phyloP scores from a whole-genome alignment of 2,888 invertebrate species.

The Alentia gelatinosa region DNA sequence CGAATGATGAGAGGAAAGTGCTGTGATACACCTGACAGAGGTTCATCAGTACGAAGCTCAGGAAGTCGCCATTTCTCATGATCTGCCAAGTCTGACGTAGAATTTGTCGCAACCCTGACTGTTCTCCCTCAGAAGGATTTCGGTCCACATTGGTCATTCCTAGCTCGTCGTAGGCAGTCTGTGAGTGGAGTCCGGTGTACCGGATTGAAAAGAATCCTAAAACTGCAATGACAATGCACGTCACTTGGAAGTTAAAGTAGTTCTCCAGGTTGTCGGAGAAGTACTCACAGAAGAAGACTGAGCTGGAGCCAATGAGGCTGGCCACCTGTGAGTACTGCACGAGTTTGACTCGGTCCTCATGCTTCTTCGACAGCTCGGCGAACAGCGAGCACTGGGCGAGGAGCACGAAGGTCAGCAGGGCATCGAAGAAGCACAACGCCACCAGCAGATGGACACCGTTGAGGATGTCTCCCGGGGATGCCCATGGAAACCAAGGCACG shows the following conservation, averaged over 20 bases:
- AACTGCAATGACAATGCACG: constrained; percentile 72
- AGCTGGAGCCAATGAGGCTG: constrained; percentile 69
- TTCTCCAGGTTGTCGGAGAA: constrained; percentile 76
- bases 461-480: constrained; percentile 70
- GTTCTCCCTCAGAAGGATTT: not conserved
- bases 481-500: constrained; percentile 80
- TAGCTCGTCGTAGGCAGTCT: constrained; percentile 71
- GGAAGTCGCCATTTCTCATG: constrained; percentile 70
- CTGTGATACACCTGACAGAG: constrained; percentile 74
- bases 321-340: constrained; percentile 76
- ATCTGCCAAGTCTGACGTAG: constrained; percentile 70
- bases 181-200: constrained; percentile 72
- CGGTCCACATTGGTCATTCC: not conserved
- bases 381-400: constrained; percentile 80
- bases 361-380: constrained; percentile 77
- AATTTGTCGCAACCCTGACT: constrained; percentile 59
- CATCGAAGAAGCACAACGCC: constrained; percentile 81
- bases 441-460: constrained; percentile 81
- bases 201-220: constrained; percentile 70
- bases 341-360: constrained; percentile 75
- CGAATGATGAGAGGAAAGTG: constrained; percentile 71
- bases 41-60: constrained; percentile 75
- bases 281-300: constrained; percentile 71
- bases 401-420: constrained; percentile 80
- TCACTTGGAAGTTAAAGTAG: constrained; percentile 75